phyloP scores from a whole-genome alignment of 2,888 invertebrate species.

The Arge pagana region DNA sequence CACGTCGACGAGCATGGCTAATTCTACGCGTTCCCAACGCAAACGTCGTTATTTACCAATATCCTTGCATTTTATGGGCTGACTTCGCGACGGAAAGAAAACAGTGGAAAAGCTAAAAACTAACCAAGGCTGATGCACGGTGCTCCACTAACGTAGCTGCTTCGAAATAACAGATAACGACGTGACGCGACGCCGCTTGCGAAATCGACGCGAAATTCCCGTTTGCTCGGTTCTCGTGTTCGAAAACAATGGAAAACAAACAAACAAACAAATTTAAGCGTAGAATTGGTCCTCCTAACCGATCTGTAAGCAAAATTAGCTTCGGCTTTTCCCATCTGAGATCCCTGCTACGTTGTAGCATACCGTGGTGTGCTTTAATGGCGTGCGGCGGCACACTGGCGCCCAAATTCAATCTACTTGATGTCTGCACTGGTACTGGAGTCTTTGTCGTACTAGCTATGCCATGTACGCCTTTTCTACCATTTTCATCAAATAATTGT shows the following conservation, averaged over 20 bases:
- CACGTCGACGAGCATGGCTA: neutral
- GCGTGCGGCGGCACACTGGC: slow-evolving; percentile 48
- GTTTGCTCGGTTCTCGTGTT: no score
- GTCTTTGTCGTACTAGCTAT: slow-evolving; percentile 54
- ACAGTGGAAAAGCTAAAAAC: no score
- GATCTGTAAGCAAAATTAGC: slow-evolving; percentile 21
- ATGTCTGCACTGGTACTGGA: slow-evolving; percentile 50
- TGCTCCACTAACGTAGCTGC: no score
- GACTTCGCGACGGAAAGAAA: no score
- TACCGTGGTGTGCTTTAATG: slow-evolving; percentile 51
- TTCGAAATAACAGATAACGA: no score
- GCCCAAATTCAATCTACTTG: slow-evolving; percentile 40
- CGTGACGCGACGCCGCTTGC: no score
- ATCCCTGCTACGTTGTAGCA: slow-evolving; percentile 45
- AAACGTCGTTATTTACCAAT: no score
- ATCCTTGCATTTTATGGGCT: no score
- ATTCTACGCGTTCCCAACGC: slow-evolving; percentile 16
- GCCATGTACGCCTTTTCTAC: slow-evolving; percentile 48
- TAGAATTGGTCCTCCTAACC: slow-evolving; percentile 14
- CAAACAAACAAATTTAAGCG: no score
- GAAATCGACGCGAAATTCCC: no score
- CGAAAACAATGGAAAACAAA: no score
- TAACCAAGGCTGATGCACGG: no score
- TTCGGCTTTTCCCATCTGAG: slow-evolving; percentile 11
- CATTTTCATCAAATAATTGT: slow-evolving; percentile 40